Evolutionary conservation across 2,113 vertebrate genomes (phyloP).

Genomic region (Terrapene triunguis): DNA sequence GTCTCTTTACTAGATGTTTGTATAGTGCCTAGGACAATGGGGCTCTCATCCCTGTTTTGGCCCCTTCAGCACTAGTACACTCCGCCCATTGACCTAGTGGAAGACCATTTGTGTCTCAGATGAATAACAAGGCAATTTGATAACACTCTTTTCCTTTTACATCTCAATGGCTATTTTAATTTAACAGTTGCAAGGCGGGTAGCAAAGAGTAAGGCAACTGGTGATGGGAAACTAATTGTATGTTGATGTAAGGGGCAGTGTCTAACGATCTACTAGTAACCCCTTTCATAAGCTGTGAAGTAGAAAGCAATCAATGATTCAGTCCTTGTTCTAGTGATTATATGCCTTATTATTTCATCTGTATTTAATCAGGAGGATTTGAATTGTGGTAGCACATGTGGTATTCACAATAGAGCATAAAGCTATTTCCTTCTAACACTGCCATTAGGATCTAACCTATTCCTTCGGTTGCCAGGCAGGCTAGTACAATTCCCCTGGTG

Average conservation of each 20-base stretch:
- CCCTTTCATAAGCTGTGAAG: conserved; percentile 68
- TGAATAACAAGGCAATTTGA: accelerated
- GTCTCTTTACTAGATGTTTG: neutral
- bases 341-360: conserved; percentile 61
- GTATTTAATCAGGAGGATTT: conserved; percentile 54
- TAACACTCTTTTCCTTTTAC: conserved; percentile 6
- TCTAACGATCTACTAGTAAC: conserved; percentile 71
- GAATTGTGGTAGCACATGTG: conserved; percentile 32
- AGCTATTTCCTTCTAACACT: conserved; percentile 36
- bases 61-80: neutral
- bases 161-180: conserved; percentile 12
- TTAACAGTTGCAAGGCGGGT: conserved; percentile 28
- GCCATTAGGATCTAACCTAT: conserved; percentile 56
- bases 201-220: conserved; percentile 53
- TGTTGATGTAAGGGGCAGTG: conserved; percentile 42
- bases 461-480: conserved; percentile 56
- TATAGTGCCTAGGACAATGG: neutral
- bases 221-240: conserved; percentile 71
- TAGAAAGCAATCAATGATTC: conserved; percentile 65
- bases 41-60: neutral
- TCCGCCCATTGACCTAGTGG: neutral
- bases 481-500: conserved; percentile 32
- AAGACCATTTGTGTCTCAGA: neutral
- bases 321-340: conserved; percentile 62
- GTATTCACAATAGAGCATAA: conserved; percentile 24